Percentiles rank a stretch among this genome's conserved stretches.
phyloP scores from a whole-genome alignment of 2,797 vertebrate genomes.

The Hippocampus kuda region DNA sequence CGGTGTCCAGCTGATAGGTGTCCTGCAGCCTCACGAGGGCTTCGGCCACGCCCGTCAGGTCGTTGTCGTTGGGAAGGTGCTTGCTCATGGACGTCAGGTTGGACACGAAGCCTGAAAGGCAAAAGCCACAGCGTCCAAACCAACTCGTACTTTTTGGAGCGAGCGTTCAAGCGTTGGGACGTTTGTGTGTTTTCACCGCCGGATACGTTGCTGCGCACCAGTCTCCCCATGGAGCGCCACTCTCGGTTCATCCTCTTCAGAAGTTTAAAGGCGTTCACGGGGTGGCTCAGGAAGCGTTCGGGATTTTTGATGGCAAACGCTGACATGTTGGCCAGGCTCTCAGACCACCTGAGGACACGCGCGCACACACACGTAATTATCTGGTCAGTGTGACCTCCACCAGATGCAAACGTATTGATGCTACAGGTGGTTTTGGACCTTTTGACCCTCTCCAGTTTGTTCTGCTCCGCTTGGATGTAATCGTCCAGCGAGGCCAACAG shows the following conservation, averaged over 20 bases:
- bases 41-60: slow-evolving; percentile 94
- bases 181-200: slow-evolving; percentile 56
- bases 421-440: slow-evolving; percentile 60
- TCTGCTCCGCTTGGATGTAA: slow-evolving; percentile 92
- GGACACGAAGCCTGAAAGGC: slow-evolving; percentile 81
- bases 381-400: not conserved
- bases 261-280: slow-evolving; percentile 94
- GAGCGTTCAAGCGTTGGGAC: not conserved
- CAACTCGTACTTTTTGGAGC: not conserved
- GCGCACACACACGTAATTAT: no score
- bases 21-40: slow-evolving; percentile 91
- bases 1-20: slow-evolving; percentile 87
- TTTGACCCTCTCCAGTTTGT: slow-evolving; percentile 85
- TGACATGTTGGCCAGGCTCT: slow-evolving; percentile 82
- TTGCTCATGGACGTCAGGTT: slow-evolving; percentile 90
- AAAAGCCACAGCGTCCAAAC: not conserved
- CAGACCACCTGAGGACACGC: slow-evolving; percentile 76
- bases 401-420: not conserved
- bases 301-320: slow-evolving; percentile 81
- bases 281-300: slow-evolving; percentile 90
- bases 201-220: slow-evolving; percentile 88
- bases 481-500: slow-evolving; percentile 90
- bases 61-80: slow-evolving; percentile 87
- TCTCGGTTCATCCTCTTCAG: slow-evolving; percentile 94
- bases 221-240: slow-evolving; percentile 86